Evolutionary conservation across 2,888 invertebrate species (phyloP).

Genomic region (Pheosia gnoma): DNA sequence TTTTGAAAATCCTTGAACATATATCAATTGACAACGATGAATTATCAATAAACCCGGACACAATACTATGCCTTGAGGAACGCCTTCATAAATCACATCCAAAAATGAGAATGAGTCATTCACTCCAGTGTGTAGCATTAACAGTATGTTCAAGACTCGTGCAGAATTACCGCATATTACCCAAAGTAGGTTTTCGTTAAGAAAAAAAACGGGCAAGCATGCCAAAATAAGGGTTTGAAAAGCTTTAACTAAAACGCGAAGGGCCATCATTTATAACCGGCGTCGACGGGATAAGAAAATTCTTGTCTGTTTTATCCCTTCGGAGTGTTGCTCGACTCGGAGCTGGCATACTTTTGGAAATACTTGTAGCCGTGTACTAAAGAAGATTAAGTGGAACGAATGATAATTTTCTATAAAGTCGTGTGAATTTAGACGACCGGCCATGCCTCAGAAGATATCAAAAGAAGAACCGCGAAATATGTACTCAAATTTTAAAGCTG

Average conservation of each 20-base stretch:
- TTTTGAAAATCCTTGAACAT: too few relatives aligned
- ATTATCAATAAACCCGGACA: not conserved
- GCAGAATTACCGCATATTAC: conserved; percentile 43
- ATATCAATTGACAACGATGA: not conserved
- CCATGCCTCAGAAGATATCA: too few relatives aligned
- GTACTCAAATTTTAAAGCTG: too few relatives aligned
- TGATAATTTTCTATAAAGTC: not conserved
- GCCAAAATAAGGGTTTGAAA: conserved; percentile 59
- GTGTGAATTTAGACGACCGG: too few relatives aligned
- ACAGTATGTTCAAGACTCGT: conserved; percentile 5
- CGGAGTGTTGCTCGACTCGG: conserved; percentile 42
- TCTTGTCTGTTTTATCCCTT: conserved; percentile 60
- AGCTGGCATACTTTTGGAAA: conserved; percentile 1
- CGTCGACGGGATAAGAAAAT: conserved; percentile 66
- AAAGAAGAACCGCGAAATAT: too few relatives aligned
- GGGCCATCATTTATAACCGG: conserved; percentile 72
- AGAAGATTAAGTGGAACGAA: not conserved
- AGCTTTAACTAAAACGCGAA: conserved; percentile 50
- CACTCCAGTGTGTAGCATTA: not conserved
- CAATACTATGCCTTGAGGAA: not conserved
- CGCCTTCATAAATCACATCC: not conserved
- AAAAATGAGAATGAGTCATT: not conserved
- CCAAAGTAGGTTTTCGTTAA: conserved; percentile 50
- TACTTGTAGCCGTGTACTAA: not conserved
- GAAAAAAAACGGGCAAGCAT: conserved; percentile 48